Percentiles rank a stretch among this genome's conserved stretches.
These are phyloP conservation scores for Aleiodes testaceus DNA, from an alignment of 2,888 invertebrate genomes.

Conservation along the genomic window DNA sequence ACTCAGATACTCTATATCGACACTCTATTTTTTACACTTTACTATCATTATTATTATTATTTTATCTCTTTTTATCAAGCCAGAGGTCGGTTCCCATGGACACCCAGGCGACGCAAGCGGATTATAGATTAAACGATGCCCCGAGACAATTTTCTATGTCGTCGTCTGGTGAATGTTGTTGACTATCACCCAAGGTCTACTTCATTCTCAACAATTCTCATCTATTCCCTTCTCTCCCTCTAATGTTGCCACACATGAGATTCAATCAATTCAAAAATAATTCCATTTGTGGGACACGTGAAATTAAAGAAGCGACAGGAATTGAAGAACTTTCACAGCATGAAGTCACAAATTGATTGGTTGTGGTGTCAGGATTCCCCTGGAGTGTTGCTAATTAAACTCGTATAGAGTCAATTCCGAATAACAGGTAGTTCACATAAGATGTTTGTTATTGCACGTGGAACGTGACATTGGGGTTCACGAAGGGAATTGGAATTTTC, in stretches of 20 bases:
- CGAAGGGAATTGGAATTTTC: too few relatives aligned
- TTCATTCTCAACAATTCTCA: constrained; percentile 7
- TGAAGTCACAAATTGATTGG: constrained; percentile 19
- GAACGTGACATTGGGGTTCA: background rate
- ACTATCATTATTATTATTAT: constrained; percentile 41
- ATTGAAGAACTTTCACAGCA: constrained; percentile 2
- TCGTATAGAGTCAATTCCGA: constrained; percentile 13
- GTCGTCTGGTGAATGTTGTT: too few relatives aligned
- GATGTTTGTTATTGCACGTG: constrained; percentile 13
- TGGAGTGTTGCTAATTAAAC: constrained; percentile 29
- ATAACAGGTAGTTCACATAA: background rate
- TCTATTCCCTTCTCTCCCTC: background rate
- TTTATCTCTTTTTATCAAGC: constrained; percentile 26
- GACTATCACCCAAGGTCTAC: constrained; percentile 4
- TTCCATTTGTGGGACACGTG: constrained; percentile 12
- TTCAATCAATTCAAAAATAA: constrained; percentile 21
- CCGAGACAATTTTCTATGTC: constrained; percentile 45
- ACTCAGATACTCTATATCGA: constrained; percentile 15
- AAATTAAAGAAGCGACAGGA: too few relatives aligned
- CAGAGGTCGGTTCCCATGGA: constrained; percentile 43
- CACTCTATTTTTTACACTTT: constrained; percentile 12
- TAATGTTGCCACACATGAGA: background rate
- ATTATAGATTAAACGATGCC: constrained; percentile 54
- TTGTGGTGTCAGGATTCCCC: background rate
- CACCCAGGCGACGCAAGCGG: constrained; percentile 44